A percentile compares a stretch with the other conserved stretches of the same genome.
phyloP scores from a whole-genome alignment of 92 coral and sea anemone species.

The Siderastrea siderea region DNA sequence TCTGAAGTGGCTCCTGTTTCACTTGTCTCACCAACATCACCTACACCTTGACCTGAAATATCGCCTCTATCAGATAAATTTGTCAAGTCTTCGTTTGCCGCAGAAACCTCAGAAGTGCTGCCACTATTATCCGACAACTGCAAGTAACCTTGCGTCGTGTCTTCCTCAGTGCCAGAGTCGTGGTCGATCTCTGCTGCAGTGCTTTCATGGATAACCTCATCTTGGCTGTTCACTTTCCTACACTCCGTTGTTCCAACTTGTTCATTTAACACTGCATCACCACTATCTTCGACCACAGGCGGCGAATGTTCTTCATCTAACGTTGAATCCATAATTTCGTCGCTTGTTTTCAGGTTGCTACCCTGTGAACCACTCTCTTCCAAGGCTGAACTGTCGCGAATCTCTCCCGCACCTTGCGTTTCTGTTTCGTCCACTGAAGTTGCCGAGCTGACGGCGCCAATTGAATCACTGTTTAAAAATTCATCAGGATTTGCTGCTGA shows the following conservation, averaged over 20 bases:
- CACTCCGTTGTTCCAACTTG: neutral
- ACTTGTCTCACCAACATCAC: neutral
- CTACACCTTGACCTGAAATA: neutral
- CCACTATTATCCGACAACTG: neutral
- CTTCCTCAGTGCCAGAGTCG: neutral
- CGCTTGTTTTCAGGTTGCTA: neutral
- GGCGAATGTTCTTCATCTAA: neutral
- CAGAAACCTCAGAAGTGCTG: neutral
- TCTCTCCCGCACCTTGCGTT: constrained; percentile 21
- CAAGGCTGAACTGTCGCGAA: neutral
- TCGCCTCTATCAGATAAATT: neutral
- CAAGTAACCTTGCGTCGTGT: constrained; percentile 20
- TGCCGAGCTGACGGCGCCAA: neutral
- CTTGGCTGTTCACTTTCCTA: constrained; percentile 5
- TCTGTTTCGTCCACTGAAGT: constrained; percentile 17
- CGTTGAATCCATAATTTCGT: neutral
- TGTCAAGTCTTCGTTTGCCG: neutral
- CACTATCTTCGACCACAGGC: neutral
- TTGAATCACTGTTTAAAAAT: constrained; percentile 14
- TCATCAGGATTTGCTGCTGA: constrained; percentile 31
- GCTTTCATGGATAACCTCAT: neutral
- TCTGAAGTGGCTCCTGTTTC: neutral
- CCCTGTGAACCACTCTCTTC: neutral
- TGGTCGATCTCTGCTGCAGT: neutral
- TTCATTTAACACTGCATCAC: neutral